Evolutionary conservation across 2,113 vertebrate species (phyloP).

Genomic region (Boulengeromyrus knoepffleri): DNA sequence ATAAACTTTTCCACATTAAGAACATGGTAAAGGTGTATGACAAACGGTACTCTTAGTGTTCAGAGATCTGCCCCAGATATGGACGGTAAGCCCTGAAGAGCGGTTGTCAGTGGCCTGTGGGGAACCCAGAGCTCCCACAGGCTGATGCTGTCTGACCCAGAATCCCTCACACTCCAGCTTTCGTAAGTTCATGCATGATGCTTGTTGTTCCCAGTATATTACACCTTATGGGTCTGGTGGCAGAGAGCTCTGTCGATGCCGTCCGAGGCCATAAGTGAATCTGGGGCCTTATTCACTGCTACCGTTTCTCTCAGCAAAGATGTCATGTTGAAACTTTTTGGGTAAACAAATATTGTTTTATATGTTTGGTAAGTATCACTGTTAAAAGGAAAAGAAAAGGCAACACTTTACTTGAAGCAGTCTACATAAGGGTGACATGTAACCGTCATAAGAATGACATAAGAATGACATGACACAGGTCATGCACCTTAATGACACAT

Average conservation of each 20-base stretch:
- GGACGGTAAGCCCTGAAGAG: neutral
- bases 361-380: neutral
- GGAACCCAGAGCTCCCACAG: neutral
- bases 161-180: neutral
- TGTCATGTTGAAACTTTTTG: neutral
- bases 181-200: neutral
- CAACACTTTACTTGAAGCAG: too few relatives aligned
- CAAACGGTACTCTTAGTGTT: constrained; percentile 50
- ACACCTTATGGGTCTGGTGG: neutral
- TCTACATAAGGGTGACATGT: too few relatives aligned
- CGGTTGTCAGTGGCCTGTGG: neutral
- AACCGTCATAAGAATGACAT: too few relatives aligned
- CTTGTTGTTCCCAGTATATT: neutral
- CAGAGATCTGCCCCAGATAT: neutral
- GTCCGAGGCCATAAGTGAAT: neutral
- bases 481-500: too few relatives aligned
- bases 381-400: neutral
- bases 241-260: neutral
- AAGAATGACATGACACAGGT: too few relatives aligned
- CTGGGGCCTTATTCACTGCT: neutral
- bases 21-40: constrained; percentile 70
- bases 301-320: neutral
- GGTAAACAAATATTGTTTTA: neutral
- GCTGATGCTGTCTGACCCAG: neutral
- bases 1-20: constrained; percentile 77